Base-by-base conservation (phyloP, 2,888 invertebrate genomes). In the Alviniconcha strummeri region DNA sequence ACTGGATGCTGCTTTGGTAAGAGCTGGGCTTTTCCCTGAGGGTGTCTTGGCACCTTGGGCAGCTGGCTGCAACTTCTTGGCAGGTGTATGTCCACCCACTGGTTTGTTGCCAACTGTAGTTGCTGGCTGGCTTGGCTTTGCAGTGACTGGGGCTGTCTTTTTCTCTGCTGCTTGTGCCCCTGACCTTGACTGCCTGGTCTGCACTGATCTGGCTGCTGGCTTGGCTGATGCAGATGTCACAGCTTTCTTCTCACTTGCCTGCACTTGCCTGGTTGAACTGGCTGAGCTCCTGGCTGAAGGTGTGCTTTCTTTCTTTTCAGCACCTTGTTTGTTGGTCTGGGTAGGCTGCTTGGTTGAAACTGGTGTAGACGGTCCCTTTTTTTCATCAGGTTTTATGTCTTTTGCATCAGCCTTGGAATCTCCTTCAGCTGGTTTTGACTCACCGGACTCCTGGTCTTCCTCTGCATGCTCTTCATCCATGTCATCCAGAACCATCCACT, bases 401-500 rank as follows among this genome's bases (percentile, higher is more conserved):
- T 77, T 57, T 19, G 19, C n/a, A 17, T 7, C 19, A 19, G 57
- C 8, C 15, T 78, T 78, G 55, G 77, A 17, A 77, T 78, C 78
- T 52, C 78, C 78, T 0, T 19, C 60, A 52, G 78, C 78, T 64
- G 64, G 78, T 52, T 52, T 15, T 36, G 36, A 9, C 15, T 64
- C 19, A 15, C 17, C 4, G 64, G 60, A 5, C 7, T 64, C 52
- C 17, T 78, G 64, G 2, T 64, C 60, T n/a, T 11, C 79, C 52
- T 55, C 78, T n/a, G 19, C 17, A 6, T 74, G 55, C 52, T 80
- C 80, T 13, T 84, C 84, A 60, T 84, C 84, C 56, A 75, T 72
- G 60, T 84, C 84, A 72, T 84, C 84, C 4, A 84, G 36, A 19
- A 84, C 81, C 84, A 84, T 84, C 84, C 84, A 84, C 54, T 84